Conservation (phyloP, 1,140 invertebrate species). For the Homalodisca vitripennis region DNA sequence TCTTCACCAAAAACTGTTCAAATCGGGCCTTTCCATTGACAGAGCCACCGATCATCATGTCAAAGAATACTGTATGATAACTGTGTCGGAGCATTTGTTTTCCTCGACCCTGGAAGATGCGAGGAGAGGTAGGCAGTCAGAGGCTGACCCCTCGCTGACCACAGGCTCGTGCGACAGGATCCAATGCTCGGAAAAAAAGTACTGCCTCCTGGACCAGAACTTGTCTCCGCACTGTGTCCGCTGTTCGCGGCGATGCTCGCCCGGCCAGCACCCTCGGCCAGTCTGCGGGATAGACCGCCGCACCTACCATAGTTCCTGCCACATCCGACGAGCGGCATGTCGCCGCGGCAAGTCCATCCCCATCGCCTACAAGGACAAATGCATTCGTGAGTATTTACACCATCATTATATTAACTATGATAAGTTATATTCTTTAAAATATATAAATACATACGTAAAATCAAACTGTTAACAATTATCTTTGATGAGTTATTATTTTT, state of each 20-base stretch:
- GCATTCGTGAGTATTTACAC: slow-evolving; percentile 70
- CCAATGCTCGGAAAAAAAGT: slow-evolving; percentile 74
- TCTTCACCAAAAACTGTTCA: not conserved
- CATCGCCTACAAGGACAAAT: slow-evolving; percentile 82
- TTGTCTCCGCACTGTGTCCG: slow-evolving; percentile 78
- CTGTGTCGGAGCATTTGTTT: too few species aligned
- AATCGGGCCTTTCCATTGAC: too few species aligned
- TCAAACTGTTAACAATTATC: too few species aligned
- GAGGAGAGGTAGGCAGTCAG: too few species aligned
- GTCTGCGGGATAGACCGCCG: slow-evolving; percentile 85
- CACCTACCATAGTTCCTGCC: slow-evolving; percentile 84
- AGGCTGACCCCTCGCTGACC: too few species aligned
- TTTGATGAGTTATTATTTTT: too few species aligned
- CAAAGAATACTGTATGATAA: too few species aligned
- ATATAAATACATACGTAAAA: too few species aligned
- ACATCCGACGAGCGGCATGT: slow-evolving; percentile 80
- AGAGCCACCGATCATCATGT: too few species aligned
- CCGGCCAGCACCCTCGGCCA: slow-evolving; percentile 51
- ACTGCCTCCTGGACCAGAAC: slow-evolving; percentile 84
- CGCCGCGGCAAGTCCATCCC: slow-evolving; percentile 76
- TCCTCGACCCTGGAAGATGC: too few species aligned
- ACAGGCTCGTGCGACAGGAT: slow-evolving; percentile 75
- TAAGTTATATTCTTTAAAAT: too few species aligned
- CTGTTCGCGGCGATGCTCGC: slow-evolving; percentile 67
- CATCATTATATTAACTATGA: too few species aligned